These are phyloP conservation scores for Perdita meconis DNA, from an alignment of 2,888 invertebrate genomes.

Conservation along the genomic window DNA sequence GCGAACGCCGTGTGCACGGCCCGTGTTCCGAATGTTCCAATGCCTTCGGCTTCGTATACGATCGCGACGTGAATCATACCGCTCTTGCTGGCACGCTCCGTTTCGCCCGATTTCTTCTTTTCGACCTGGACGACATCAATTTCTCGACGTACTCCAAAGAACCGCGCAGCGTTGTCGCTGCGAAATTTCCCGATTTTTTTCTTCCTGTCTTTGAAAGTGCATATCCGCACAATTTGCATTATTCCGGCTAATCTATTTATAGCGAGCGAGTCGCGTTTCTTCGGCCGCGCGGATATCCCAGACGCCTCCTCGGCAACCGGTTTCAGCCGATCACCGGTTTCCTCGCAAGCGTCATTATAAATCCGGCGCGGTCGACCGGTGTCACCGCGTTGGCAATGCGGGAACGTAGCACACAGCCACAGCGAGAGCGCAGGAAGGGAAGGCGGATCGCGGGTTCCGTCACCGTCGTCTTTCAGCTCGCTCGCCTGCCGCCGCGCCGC, in stretches of 20 bases:
- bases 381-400: slow-evolving; percentile 49
- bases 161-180: too few relatives aligned
- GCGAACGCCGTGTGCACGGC: background rate
- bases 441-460: slow-evolving; percentile 39
- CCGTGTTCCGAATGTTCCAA: background rate
- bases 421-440: slow-evolving; percentile 10
- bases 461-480: slow-evolving; percentile 47
- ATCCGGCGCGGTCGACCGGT: slow-evolving; percentile 48
- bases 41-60: background rate
- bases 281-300: slow-evolving; percentile 15
- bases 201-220: too few relatives aligned
- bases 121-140: background rate
- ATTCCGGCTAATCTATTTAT: slow-evolving; percentile 41
- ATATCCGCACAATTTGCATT: slow-evolving; percentile 5
- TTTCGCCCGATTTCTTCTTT: background rate
- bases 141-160: too few relatives aligned
- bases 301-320: slow-evolving; percentile 46
- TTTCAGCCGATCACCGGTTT: slow-evolving; percentile 45
- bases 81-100: too few relatives aligned
- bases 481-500: too few relatives aligned
- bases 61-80: background rate
- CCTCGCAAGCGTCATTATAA: slow-evolving; percentile 46
- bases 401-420: background rate
- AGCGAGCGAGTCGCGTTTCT: slow-evolving; percentile 20
- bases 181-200: too few relatives aligned